These are phyloP conservation scores for Anguilla obscura DNA, from an alignment of 2,797 vertebrate species.

Conservation along the genomic window DNA sequence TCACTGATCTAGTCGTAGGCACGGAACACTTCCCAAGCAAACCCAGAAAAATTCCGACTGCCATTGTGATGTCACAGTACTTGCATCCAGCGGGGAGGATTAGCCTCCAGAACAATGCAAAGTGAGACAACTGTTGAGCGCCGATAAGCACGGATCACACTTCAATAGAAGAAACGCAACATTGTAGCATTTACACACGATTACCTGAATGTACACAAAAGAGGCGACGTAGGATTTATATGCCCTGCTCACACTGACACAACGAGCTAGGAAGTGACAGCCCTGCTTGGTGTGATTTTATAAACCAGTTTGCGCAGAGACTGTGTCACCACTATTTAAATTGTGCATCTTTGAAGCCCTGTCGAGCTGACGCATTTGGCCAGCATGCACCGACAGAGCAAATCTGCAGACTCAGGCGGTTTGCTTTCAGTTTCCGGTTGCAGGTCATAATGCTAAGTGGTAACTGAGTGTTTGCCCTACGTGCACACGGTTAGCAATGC, in stretches of 20 bases:
- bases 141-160: background rate
- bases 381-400: background rate
- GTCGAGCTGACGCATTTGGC: background rate
- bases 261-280: background rate
- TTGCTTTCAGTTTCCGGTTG: background rate
- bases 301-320: background rate
- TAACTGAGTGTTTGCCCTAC: background rate
- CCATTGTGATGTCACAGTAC: background rate
- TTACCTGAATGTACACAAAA: background rate
- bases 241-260: background rate
- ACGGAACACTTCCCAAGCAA: background rate
- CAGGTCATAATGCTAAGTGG: background rate
- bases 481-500: background rate
- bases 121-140: background rate
- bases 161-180: background rate
- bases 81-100: background rate
- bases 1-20: background rate
- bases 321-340: background rate
- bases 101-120: background rate
- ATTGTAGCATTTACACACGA: background rate
- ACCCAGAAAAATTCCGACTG: background rate
- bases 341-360: background rate
- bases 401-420: background rate
- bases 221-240: background rate
- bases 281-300: background rate